Percentiles rank a stretch among this genome's conserved stretches.
Conservation (phyloP, 30 jellyfish, hydroid and myxozoan species). For the Pseudorhiza aurosa region DNA sequence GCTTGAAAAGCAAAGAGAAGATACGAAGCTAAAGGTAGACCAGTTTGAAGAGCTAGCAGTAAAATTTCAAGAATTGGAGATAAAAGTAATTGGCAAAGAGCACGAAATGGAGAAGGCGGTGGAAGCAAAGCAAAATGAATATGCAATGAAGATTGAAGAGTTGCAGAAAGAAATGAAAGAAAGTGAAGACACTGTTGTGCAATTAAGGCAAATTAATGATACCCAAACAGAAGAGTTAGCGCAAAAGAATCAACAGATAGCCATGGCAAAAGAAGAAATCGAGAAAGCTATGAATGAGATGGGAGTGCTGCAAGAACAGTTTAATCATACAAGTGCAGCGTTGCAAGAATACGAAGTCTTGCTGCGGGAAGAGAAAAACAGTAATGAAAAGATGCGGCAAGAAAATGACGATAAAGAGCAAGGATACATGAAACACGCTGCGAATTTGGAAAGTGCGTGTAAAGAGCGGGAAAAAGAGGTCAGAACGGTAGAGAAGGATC, state of each 20-base stretch:
- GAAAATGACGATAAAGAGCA: slow-evolving; percentile 8
- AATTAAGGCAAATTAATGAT: slow-evolving; percentile 8
- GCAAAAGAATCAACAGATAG: slow-evolving; percentile 4
- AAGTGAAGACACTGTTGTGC: neutral
- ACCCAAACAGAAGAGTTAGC: neutral
- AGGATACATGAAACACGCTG: neutral
- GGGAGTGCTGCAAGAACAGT: neutral
- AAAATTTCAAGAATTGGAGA: slow-evolving; percentile 87
- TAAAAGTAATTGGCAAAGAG: slow-evolving; percentile 30
- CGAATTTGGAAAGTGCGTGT: slow-evolving; percentile 7
- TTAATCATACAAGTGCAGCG: neutral
- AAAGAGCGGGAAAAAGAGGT: slow-evolving; percentile 30
- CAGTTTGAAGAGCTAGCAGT: slow-evolving; percentile 79
- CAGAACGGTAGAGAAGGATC: neutral
- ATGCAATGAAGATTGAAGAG: slow-evolving; percentile 9
- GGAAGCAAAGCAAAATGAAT: neutral
- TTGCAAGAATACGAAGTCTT: neutral
- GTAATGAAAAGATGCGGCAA: slow-evolving; percentile 9
- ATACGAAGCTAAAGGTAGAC: slow-evolving; percentile 41
- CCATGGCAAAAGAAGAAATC: slow-evolving; percentile 4
- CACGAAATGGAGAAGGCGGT: slow-evolving; percentile 34
- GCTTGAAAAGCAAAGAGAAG: slow-evolving; percentile 59
- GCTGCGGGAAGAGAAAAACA: slow-evolving; percentile 16
- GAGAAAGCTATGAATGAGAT: neutral
- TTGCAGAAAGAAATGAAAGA: slow-evolving; percentile 23